Percentiles rank a stretch among this genome's conserved stretches.
phyloP scores from a whole-genome alignment of 1,140 invertebrate genomes.

The Philopotamus ludificatus region DNA sequence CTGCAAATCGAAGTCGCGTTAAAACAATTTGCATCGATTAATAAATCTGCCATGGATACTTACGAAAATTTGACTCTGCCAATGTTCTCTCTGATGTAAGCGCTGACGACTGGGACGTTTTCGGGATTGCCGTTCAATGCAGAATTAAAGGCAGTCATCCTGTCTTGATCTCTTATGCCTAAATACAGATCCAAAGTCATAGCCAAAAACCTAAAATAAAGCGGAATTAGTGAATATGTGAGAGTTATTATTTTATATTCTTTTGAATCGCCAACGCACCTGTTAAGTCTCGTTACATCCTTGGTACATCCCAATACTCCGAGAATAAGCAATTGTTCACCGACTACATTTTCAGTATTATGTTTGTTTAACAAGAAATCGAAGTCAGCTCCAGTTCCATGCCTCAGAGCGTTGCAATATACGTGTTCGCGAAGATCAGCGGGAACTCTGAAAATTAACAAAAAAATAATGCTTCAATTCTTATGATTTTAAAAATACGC shows the following conservation, averaged over 20 bases:
- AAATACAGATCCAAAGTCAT: background rate
- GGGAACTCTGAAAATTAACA: conserved; percentile 54
- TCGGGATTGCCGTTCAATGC: background rate
- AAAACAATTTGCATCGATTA: too few species aligned
- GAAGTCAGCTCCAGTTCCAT: conserved; percentile 51
- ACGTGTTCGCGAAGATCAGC: conserved; percentile 58
- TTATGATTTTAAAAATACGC: too few species aligned
- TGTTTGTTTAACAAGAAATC: conserved; percentile 55
- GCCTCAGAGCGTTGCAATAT: conserved; percentile 59
- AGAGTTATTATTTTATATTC: too few species aligned
- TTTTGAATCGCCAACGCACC: too few species aligned
- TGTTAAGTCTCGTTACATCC: too few species aligned
- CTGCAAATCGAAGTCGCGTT: too few species aligned
- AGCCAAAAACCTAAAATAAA: background rate
- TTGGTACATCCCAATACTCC: conserved; percentile 55
- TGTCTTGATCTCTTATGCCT: background rate
- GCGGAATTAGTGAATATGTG: too few species aligned
- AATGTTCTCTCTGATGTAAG: too few species aligned
- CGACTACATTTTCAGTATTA: conserved; percentile 45
- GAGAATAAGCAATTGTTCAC: conserved; percentile 53
- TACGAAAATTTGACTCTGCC: too few species aligned
- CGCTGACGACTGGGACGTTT: background rate
- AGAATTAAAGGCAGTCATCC: background rate
- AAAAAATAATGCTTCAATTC: too few species aligned
- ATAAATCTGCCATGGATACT: too few species aligned